These are phyloP conservation scores for Hiodon alosoides DNA, from an alignment of 2,113 vertebrate species.

Conservation along the genomic window DNA sequence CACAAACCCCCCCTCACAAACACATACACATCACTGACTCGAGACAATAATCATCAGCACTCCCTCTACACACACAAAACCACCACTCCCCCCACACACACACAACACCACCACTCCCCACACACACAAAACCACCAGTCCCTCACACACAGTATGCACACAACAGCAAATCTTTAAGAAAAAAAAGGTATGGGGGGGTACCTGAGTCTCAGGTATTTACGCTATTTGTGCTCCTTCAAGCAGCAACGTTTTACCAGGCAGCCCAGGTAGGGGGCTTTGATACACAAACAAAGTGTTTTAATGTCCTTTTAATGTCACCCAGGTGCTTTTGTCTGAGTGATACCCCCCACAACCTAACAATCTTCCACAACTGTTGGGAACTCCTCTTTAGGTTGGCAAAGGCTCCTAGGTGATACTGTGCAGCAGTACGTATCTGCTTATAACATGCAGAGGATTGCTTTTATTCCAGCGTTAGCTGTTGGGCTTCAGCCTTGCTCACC, in stretches of 20 bases:
- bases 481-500: too few relatives aligned
- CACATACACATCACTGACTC: too few relatives aligned
- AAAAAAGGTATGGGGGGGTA: slow-evolving; percentile 35
- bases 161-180: slow-evolving; percentile 32
- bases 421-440: slow-evolving; percentile 2
- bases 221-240: slow-evolving; percentile 37
- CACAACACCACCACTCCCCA: slow-evolving; percentile 13
- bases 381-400: too few relatives aligned
- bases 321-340: background rate
- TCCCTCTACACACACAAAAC: slow-evolving; percentile 18
- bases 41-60: too few relatives aligned
- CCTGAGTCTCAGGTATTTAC: slow-evolving; percentile 42
- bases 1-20: slow-evolving; percentile 31
- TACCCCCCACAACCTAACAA: slow-evolving; percentile 6
- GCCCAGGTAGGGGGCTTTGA: background rate
- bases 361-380: too few relatives aligned
- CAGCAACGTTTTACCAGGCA: slow-evolving; percentile 29
- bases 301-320: background rate
- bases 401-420: background rate
- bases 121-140: background rate
- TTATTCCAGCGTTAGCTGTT: background rate
- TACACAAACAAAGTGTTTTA: slow-evolving; percentile 7
- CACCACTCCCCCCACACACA: slow-evolving; percentile 9
- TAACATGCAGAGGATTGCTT: background rate
- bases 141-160: slow-evolving; percentile 9